These are phyloP conservation scores for Drosophila anomelani DNA, from an alignment of 2,888 invertebrate species.

Conservation along the genomic window DNA sequence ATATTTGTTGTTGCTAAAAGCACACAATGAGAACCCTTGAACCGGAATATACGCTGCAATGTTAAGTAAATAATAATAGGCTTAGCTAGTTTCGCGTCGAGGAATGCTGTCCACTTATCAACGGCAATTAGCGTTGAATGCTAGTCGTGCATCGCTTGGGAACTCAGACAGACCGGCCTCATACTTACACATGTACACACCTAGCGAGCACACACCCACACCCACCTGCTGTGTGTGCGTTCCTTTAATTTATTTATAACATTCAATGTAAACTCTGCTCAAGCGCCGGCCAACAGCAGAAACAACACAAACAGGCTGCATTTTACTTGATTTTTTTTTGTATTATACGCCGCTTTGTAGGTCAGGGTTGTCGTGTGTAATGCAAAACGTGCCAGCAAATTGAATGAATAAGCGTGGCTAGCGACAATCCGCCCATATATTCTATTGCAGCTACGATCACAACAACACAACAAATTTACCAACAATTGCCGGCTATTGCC, in stretches of 20 bases:
- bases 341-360: constrained; percentile 61
- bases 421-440: constrained; percentile 42
- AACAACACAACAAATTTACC: constrained; percentile 9
- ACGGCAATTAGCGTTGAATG: constrained; percentile 42
- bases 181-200: background rate
- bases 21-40: constrained; percentile 6
- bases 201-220: constrained; percentile 13
- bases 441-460: constrained; percentile 44
- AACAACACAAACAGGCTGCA: constrained; percentile 55
- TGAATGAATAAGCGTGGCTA: constrained; percentile 68
- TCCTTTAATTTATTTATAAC: constrained; percentile 73
- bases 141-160: constrained; percentile 30
- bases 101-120: constrained; percentile 45
- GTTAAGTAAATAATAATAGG: constrained; percentile 15
- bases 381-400: constrained; percentile 77
- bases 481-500: constrained; percentile 24
- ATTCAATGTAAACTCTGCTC: constrained; percentile 65
- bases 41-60: constrained; percentile 7
- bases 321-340: constrained; percentile 35
- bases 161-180: constrained; percentile 39
- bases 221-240: constrained; percentile 39
- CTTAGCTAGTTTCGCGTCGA: constrained; percentile 10
- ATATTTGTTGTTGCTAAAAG: too few species aligned
- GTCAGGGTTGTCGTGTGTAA: constrained; percentile 81
- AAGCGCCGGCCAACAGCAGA: constrained; percentile 52